Conservation (phyloP, 2,888 invertebrate genomes). For the Drosophila austrosaltans region DNA sequence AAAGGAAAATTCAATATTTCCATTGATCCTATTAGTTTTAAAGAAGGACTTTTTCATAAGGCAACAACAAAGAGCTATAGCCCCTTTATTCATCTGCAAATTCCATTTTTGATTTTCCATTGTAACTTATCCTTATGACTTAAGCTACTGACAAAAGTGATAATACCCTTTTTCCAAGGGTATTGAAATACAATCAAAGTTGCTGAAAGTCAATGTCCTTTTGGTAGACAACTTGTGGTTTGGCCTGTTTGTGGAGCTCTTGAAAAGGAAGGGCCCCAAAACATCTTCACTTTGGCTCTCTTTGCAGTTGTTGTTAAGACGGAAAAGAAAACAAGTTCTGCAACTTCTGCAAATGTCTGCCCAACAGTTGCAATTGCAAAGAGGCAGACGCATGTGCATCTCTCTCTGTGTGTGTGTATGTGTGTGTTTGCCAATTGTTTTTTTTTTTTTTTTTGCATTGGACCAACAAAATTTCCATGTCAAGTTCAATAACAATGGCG, state of each 20-base stretch:
- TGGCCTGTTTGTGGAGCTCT: conserved; percentile 32
- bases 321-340: conserved; percentile 33
- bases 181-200: conserved; percentile 23
- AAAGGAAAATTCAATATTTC: too few species aligned
- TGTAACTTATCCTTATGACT: too few species aligned
- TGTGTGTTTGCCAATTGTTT: neutral
- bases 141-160: neutral
- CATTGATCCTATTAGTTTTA: too few species aligned
- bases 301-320: neutral
- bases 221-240: conserved; percentile 22
- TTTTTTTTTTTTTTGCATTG: neutral
- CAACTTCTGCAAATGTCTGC: conserved; percentile 11
- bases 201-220: conserved; percentile 53
- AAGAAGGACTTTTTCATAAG: too few species aligned
- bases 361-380: conserved; percentile 3
- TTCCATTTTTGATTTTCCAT: too few species aligned
- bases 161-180: neutral
- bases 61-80: too few species aligned
- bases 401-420: neutral
- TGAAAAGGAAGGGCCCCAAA: conserved; percentile 38
- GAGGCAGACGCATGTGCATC: neutral
- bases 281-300: conserved; percentile 1
- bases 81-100: too few species aligned
- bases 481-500: conserved; percentile 18
- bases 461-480: conserved; percentile 7